phyloP scores from a whole-genome alignment of 2,888 invertebrate genomes.

The Amphimallon solstitiale region DNA sequence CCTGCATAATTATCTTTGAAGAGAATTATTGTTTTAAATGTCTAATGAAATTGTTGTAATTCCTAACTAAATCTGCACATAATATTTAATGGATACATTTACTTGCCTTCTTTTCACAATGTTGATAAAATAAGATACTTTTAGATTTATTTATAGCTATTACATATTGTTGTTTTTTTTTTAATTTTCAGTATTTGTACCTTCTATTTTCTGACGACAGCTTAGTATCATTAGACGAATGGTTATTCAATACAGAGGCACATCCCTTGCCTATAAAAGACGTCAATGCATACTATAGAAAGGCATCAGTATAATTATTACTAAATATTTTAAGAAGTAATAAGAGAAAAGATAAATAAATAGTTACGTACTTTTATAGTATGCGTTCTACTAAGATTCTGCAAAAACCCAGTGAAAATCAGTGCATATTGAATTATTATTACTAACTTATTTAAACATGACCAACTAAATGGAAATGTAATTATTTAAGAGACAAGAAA shows the following conservation, averaged over 20 bases:
- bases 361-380: conserved; percentile 23
- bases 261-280: conserved; percentile 93
- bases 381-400: conserved; percentile 23
- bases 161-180: background rate
- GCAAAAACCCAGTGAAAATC: conserved; percentile 17
- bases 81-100: no score
- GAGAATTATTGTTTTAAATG: no score
- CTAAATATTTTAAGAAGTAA: background rate
- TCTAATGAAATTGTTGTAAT: no score
- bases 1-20: no score
- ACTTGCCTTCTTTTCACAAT: no score
- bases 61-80: no score
- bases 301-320: conserved; percentile 46
- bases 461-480: no score
- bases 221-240: conserved; percentile 90
- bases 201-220: conserved; percentile 95
- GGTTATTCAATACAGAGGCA: conserved; percentile 99
- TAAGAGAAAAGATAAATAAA: conserved; percentile 1
- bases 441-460: conserved; percentile 23
- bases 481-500: no score
- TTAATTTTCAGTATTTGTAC: conserved; percentile 86
- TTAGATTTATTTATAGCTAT: no score
- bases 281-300: conserved; percentile 80
- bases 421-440: conserved; percentile 33
- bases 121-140: no score